Evolutionary conservation across 2,113 vertebrate species (phyloP).

Genomic region (Sapayoa aenigma): DNA sequence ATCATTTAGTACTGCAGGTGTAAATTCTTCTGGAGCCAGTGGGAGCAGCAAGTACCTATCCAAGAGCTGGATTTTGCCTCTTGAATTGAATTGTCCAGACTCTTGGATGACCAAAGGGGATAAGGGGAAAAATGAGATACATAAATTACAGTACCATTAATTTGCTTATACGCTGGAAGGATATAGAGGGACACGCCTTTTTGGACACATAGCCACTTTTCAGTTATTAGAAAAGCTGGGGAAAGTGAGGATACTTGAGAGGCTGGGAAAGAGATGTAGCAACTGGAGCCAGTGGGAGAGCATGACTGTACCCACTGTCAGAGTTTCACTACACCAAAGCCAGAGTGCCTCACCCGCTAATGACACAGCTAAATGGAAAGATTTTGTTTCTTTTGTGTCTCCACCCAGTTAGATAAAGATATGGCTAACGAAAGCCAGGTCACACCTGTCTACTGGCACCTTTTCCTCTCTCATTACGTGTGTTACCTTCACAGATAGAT

Average conservation of each 20-base stretch:
- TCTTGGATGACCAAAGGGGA: not conserved
- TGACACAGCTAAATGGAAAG: slow-evolving; percentile 66
- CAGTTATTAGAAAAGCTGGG: not conserved
- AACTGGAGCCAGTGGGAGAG: slow-evolving; percentile 37
- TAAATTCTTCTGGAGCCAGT: not conserved
- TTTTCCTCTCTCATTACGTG: slow-evolving; percentile 26
- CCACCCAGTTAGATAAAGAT: slow-evolving; percentile 66
- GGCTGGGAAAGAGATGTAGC: slow-evolving; percentile 23
- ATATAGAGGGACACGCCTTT: not conserved
- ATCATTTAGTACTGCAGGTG: not conserved
- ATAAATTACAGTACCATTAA: fast-evolving
- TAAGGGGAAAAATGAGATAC: not conserved
- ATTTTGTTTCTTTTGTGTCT: slow-evolving; percentile 52
- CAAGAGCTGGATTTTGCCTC: not conserved
- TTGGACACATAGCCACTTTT: not conserved
- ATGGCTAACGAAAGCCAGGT: slow-evolving; percentile 43
- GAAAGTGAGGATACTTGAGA: not conserved
- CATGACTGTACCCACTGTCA: slow-evolving; percentile 54
- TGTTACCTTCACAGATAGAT: slow-evolving; percentile 27
- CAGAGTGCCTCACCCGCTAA: slow-evolving; percentile 54
- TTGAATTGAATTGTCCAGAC: not conserved
- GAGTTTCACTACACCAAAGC: slow-evolving; percentile 63
- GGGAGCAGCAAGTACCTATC: not conserved
- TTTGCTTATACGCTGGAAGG: not conserved
- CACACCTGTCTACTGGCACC: slow-evolving; percentile 66